Base-by-base conservation (phyloP, 35 echinoderm and acorn worm genomes). In the Apostichopus californicus region DNA sequence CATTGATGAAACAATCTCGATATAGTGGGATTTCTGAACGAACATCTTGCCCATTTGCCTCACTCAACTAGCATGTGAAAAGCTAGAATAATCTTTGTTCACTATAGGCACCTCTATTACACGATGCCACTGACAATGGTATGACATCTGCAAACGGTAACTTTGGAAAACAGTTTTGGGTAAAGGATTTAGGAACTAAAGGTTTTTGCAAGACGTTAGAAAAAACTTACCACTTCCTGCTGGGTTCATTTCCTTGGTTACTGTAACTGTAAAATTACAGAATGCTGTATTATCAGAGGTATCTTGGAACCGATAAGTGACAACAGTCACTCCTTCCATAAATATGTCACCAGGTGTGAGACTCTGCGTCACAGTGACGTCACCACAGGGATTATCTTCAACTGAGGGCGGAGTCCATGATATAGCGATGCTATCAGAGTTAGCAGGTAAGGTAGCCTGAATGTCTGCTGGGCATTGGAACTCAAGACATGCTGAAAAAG, bases 401-500 rank as follows among this genome's bases (percentile, higher is more conserved):
- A 58, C 56, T n/a, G 81, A 59, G 11, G 81, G 81, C 54, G 28
- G 25, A 10, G 20, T 59, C 81, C 81, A 85, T 56, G 58, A 85
- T 55, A 83, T 15, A 18, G 58, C 81, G 9, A 22, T n/a, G 12
- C 8, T 5, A 6, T 56, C 57, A 8, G 22, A 3, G 9, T 56
- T 17, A 57, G 17, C 17, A 58, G 54, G 54, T n/a, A 85, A 59
- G 5, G 56, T 85, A 58, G 81, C 57, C 11, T 85, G 5, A 5
- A 85, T 24, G n/a, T 85, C 56, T 85, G 54, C 18, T n/a, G 54
- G 54, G 24, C 81, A 85, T 58, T 59, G 54, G 52, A 56, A 56
- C 8, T 85, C 57, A 4, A 85, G 81, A 59, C 81, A 85, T 22
- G 15, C 81, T 85, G 81, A n/a, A 85, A 58, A 11, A 58, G 58